Base-by-base conservation (phyloP, 2,113 vertebrate genomes). In the Hyperopisus bebe region DNA sequence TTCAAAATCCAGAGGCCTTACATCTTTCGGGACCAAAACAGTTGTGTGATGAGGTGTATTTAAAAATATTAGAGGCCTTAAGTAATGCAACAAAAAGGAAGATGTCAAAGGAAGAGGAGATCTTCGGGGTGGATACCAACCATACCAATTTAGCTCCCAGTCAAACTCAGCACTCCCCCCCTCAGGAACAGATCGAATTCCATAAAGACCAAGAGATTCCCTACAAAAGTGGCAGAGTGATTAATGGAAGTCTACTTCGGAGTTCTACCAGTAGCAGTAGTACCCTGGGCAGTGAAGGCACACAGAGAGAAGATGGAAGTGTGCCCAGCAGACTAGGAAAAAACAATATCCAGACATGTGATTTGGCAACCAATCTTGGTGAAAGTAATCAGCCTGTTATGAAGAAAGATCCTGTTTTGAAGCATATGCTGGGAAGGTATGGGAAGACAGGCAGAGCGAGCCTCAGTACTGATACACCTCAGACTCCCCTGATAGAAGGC, bases 31-130 rank as follows among this genome's bases (percentile, higher is more conserved):
- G 95, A 7, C 95, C 95, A 0, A 21, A 90, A n/a, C 42, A 47
- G 27, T 35, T 94, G 62, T 96, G 95, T 91, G 90, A 90, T 44
- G 90, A 94, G 87, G 93, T 94, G 0, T 35, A 2, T 3, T 89
- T 90, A 35, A 80, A 90, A 15, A 91, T 96, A 47, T 91, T 47
- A 50, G 94, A 95, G 77, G 91, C 95, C 8, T 96, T 95, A 92
- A 87, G 80, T 8, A n/a, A 35, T 27, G 7, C 10, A 39, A 55
- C 15, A 87, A 13, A 27, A 51, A 87, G 15, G 27, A 53, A 87
- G 50, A 55, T 2, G 3, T 47, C 15, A 27, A 35, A 19, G 31
- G 85, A 53, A 50, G 85, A 24, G 31, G 85, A 13, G n/a, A 39
- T 42, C 4, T 19, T 21, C 0, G 17, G 10, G 10, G 17, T 44